Percentiles rank a stretch among this genome's conserved stretches.
Evolutionary conservation across 2,113 vertebrate species (phyloP).

Genomic region (Tenebrosternarchus preto): DNA sequence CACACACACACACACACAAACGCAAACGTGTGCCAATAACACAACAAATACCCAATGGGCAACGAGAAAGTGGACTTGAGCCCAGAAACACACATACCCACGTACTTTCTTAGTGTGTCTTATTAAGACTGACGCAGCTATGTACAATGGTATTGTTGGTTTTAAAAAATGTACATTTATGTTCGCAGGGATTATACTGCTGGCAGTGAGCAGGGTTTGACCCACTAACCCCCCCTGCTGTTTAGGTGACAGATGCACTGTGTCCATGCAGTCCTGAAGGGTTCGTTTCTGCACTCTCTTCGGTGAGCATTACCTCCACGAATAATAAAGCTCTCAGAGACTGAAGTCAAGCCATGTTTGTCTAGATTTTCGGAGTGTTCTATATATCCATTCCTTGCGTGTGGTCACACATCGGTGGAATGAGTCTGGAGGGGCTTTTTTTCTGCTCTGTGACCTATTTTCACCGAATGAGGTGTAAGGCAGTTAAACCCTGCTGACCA

Average conservation of each 20-base stretch:
- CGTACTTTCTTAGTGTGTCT: background rate
- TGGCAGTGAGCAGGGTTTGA: background rate
- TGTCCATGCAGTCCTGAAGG: background rate
- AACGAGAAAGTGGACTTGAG: background rate
- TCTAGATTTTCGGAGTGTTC: background rate
- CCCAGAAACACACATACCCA: background rate
- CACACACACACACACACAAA: too few species aligned
- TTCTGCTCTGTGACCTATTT: background rate
- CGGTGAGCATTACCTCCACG: too few species aligned
- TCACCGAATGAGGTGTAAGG: too few species aligned
- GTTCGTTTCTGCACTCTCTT: too few species aligned
- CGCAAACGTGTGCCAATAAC: too few species aligned
- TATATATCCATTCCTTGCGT: background rate
- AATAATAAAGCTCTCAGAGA: background rate
- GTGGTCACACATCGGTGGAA: background rate
- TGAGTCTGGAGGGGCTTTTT: background rate
- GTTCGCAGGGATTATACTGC: background rate
- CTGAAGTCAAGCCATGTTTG: constrained; percentile 6
- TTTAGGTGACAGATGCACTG: too few species aligned
- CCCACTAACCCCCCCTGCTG: too few species aligned
- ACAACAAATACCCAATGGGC: constrained; percentile 7
- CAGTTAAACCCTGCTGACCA: background rate
- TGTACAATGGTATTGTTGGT: background rate
- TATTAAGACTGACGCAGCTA: background rate
- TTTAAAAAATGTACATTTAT: background rate